phyloP scores from a whole-genome alignment of 1,140 invertebrate genomes.

The Palaemon carinicauda region DNA sequence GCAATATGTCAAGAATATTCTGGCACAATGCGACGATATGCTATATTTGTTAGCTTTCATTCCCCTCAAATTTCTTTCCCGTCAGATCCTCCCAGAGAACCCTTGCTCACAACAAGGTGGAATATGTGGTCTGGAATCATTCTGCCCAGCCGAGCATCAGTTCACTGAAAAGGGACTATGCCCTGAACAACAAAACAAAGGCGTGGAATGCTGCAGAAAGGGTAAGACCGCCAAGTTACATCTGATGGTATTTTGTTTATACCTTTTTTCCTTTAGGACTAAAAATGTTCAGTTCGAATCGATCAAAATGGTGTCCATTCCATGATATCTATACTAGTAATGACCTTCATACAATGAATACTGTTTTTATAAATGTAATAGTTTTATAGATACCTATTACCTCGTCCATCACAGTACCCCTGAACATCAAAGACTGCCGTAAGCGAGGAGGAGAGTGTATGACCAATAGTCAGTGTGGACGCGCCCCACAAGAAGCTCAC shows the following conservation, averaged over 20 bases:
- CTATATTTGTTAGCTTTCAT: no score
- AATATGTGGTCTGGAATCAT: slow-evolving; percentile 3
- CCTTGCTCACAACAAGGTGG: not conserved
- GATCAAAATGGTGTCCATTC: not conserved
- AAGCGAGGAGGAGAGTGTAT: not conserved
- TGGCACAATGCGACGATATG: no score
- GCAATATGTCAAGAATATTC: no score
- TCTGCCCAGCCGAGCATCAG: not conserved
- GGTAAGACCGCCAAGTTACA: not conserved
- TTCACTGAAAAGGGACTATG: slow-evolving; percentile 6
- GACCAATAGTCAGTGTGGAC: not conserved
- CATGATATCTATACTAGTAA: no score
- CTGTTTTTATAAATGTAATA: no score
- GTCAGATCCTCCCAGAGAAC: not conserved
- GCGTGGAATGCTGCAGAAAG: slow-evolving; percentile 6
- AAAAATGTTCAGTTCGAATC: not conserved
- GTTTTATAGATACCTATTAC: not conserved
- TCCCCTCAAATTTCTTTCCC: not conserved
- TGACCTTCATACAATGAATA: not conserved
- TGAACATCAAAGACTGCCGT: not conserved
- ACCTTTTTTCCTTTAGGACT: not conserved
- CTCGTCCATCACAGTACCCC: not conserved
- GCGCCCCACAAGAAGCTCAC: not conserved
- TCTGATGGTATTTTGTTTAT: not conserved
- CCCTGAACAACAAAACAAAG: not conserved